These are phyloP conservation scores for Leucophora obtusa DNA, from an alignment of 2,888 invertebrate species.

Conservation along the genomic window DNA sequence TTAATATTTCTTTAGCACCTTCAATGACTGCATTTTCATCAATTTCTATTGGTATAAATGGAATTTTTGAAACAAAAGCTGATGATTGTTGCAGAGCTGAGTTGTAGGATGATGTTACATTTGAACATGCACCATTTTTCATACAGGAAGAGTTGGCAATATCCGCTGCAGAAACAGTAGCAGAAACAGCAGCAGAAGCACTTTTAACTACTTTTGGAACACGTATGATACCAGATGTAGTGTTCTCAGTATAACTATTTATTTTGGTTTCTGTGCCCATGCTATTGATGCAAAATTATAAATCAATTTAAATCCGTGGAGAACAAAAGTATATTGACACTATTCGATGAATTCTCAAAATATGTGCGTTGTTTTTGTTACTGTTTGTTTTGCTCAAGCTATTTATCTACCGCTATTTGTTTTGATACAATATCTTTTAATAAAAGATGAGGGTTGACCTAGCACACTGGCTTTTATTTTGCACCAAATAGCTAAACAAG, in stretches of 20 bases:
- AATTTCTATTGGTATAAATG: constrained; percentile 81
- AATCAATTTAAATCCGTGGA: background rate
- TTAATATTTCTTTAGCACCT: constrained; percentile 84
- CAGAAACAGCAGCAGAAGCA: background rate
- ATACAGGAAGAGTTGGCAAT: background rate
- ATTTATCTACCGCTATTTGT: background rate
- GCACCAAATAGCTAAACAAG: background rate
- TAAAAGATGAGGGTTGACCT: background rate
- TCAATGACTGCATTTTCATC: constrained; percentile 84
- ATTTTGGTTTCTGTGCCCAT: constrained; percentile 76
- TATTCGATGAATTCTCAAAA: background rate
- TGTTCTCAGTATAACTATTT: constrained; percentile 74
- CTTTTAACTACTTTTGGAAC: constrained; percentile 44
- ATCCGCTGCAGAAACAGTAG: background rate
- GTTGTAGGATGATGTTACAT: constrained; percentile 18
- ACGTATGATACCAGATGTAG: constrained; percentile 66
- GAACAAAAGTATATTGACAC: background rate
- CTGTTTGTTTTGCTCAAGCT: background rate
- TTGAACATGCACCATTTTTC: constrained; percentile 22
- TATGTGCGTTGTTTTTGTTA: background rate
- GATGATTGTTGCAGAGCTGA: constrained; percentile 15
- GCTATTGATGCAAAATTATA: constrained; percentile 67
- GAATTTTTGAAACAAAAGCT: constrained; percentile 63
- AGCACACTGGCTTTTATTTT: background rate
- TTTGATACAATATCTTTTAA: background rate